phyloP scores from a whole-genome alignment of 2,888 invertebrate genomes.

The Antheraea assamensis region DNA sequence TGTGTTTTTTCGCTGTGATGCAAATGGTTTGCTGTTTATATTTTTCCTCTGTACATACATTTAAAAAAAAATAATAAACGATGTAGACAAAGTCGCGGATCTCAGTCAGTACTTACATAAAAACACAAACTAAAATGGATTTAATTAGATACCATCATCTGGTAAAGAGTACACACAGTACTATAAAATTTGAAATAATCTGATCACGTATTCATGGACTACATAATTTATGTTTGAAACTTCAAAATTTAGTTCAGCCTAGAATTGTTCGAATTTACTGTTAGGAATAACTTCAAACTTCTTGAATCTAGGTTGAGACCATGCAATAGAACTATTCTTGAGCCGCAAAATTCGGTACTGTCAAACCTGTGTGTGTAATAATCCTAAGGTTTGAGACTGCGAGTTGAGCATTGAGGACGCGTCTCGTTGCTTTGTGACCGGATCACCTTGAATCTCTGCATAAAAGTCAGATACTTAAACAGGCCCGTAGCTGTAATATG shows the following conservation, averaged over 20 bases:
- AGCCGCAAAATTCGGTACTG: constrained; percentile 13
- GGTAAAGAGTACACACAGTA: no score
- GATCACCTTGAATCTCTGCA: constrained; percentile 74
- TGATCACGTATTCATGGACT: not conserved
- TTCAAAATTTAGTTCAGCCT: not conserved
- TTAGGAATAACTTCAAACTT: constrained; percentile 3
- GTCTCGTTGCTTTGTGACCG: constrained; percentile 48
- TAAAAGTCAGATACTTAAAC: constrained; percentile 55
- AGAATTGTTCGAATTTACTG: not conserved
- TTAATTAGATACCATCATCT: not conserved
- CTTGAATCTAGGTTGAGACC: constrained; percentile 1
- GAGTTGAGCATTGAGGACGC: constrained; percentile 38
- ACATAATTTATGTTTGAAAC: not conserved
- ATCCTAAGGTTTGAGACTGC: constrained; percentile 21
- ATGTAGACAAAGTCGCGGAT: no score
- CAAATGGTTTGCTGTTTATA: no score
- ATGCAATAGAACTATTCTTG: not conserved
- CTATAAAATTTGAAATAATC: not conserved
- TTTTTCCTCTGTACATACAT: no score
- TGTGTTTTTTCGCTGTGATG: no score
- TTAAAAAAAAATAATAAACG: no score
- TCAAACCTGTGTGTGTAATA: constrained; percentile 18
- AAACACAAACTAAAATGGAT: not conserved
- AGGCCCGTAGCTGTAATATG: not conserved
- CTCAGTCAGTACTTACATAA: not conserved